phyloP scores from a whole-genome alignment of 2,888 invertebrate genomes.

The Epistrophe eligans region DNA sequence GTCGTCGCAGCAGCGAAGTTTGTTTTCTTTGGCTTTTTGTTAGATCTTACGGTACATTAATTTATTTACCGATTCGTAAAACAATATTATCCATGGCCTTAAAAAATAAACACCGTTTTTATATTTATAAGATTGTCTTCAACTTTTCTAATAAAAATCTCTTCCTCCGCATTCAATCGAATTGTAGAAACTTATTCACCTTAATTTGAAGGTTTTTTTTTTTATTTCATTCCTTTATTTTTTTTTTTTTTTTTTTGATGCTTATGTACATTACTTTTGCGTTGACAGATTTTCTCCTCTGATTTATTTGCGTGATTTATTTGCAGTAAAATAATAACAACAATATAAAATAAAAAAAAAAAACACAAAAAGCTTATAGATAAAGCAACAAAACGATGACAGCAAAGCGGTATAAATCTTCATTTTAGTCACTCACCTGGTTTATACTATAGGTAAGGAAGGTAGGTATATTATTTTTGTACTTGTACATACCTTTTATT shows the following conservation, averaged over 20 bases:
- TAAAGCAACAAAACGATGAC: conserved; percentile 52
- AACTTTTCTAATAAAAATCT: conserved; percentile 1
- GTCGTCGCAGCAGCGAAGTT: not conserved
- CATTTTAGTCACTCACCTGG: conserved; percentile 70
- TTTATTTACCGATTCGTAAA: conserved; percentile 3
- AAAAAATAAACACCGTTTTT: not conserved
- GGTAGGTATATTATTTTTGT: not conserved
- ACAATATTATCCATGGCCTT: conserved; percentile 2
- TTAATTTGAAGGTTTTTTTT: conserved; percentile 5
- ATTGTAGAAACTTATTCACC: conserved; percentile 18
- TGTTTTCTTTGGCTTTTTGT: not conserved
- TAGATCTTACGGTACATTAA: not conserved
- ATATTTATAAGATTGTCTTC: not conserved
- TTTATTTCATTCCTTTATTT: not conserved
- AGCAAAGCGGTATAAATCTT: conserved; percentile 66
- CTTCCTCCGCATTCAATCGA: conserved; percentile 2
- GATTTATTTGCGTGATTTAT: conserved; percentile 72
- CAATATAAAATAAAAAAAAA: conserved; percentile 17
- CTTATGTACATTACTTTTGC: conserved; percentile 12
- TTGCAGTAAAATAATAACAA: conserved; percentile 48
- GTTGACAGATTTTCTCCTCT: conserved; percentile 68
- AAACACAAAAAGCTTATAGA: conserved; percentile 44
- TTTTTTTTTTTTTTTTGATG: not conserved
- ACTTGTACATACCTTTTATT: conserved; percentile 27
- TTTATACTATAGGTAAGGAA: conserved; percentile 1